phyloP scores from a whole-genome alignment of 2,888 invertebrate species.

The Drosophila gaucha region DNA sequence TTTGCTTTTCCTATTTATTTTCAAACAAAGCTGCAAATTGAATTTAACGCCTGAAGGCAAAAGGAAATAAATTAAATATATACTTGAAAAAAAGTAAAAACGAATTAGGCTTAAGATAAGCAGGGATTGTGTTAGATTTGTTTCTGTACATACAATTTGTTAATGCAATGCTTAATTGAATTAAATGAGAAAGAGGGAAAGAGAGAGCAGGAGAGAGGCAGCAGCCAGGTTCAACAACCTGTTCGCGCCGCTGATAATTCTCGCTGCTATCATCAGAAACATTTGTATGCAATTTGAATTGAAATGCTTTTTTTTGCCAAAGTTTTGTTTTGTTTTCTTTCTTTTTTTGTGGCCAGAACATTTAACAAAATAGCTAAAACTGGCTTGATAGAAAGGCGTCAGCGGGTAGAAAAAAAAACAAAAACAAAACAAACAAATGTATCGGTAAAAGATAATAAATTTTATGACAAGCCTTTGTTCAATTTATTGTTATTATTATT shows the following conservation, averaged over 20 bases:
- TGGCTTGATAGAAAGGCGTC: conserved; percentile 31
- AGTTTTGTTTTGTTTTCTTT: background rate
- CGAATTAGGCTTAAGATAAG: conserved; percentile 43
- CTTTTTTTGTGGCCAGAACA: conserved; percentile 24
- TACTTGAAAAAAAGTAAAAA: conserved; percentile 18
- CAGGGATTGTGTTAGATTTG: conserved; percentile 43
- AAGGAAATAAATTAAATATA: conserved; percentile 12
- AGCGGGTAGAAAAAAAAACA: conserved; percentile 13
- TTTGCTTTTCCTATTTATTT: background rate
- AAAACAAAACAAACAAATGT: conserved; percentile 27
- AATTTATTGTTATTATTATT: conserved; percentile 67
- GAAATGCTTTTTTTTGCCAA: conserved; percentile 20
- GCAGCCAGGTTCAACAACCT: conserved; percentile 62
- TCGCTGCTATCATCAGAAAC: conserved; percentile 21
- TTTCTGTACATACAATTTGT: background rate
- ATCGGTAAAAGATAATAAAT: conserved; percentile 79
- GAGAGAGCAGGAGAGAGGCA: background rate
- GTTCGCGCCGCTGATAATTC: conserved; percentile 17
- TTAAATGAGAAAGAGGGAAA: background rate
- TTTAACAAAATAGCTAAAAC: conserved; percentile 27
- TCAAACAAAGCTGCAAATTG: conserved; percentile 50
- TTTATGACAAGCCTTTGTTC: conserved; percentile 68
- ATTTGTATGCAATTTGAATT: conserved; percentile 61
- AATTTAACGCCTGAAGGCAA: conserved; percentile 35
- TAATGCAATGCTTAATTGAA: conserved; percentile 27